A percentile compares a stretch with the other conserved stretches of the same genome.
Evolutionary conservation across 2,888 invertebrate species (phyloP).

Genomic region (Koerneria pararmatus): DNA sequence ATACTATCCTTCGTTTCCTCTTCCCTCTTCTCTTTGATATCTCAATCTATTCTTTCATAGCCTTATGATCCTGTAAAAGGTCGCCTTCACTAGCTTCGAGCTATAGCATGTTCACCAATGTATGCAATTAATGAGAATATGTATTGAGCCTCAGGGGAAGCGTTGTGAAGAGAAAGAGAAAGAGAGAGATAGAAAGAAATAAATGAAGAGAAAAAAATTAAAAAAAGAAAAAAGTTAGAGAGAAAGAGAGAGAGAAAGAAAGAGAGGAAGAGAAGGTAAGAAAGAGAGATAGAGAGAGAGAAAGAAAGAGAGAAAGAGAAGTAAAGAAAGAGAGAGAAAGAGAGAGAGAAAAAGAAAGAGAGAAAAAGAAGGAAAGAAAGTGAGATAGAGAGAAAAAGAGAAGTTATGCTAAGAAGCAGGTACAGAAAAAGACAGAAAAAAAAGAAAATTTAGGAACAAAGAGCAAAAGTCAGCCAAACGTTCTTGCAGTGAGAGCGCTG

Average conservation of each 20-base stretch:
- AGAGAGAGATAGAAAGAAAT: neutral
- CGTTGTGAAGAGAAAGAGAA: neutral
- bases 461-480: too few species aligned
- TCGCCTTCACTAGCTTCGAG: too few species aligned
- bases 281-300: neutral
- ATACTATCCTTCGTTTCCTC: too few species aligned
- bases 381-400: neutral
- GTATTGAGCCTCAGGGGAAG: too few species aligned
- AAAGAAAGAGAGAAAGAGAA: neutral
- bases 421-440: neutral
- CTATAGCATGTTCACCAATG: too few species aligned
- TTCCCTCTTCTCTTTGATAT: too few species aligned
- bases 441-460: too few species aligned
- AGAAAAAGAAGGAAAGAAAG: neutral
- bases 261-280: neutral
- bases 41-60: too few species aligned
- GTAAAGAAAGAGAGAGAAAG: too few species aligned
- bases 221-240: neutral
- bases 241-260: neutral
- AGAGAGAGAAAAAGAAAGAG: neutral
- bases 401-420: neutral
- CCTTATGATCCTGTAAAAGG: too few species aligned
- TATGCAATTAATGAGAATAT: too few species aligned
- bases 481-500: too few species aligned
- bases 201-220: neutral